Evolutionary conservation across 2,797 vertebrate genomes (phyloP), one percentile per base, ranked within the genome.

Genomic region (Parambassis ranga): DNA sequence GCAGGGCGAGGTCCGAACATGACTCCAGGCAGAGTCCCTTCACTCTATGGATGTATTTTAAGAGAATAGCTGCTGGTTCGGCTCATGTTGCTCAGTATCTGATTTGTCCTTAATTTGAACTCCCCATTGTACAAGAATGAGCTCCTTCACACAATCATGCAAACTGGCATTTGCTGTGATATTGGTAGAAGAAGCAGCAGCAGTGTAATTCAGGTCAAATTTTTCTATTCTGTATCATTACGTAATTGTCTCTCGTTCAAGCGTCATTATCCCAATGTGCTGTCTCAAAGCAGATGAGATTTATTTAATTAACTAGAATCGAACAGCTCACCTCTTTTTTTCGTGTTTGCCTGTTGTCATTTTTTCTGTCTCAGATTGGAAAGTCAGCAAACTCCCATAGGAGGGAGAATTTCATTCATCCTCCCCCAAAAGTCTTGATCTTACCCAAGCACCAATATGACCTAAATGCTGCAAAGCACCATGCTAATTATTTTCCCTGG

Each of bases 321-420:
- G 7, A 36, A 63, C 52, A 59, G 4, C n/a, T 43, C 50, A 51
- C 18, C 7, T 52, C 16, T 55, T n/a, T 7, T 13, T 24, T 10
- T 69, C 51, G 41, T 11, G 30, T 52, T 41, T 37, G 26, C 48
- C 36, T 14, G 4, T 28, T 26, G 14, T 31, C 20, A 49, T 18
- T 26, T 27, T 31, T 9, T 37, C 27, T 50, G 18, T 43, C 55
- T 74, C 28, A 20, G 9, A 76, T 56, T 59, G 31, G n/a, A 53
- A 33, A 47, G 20, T 58, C 71, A 8, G 46, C 62, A 23, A 71
- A 20, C 44, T 86, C 70, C 63, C 66, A 8, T 24, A 42, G 63
- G 75, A 77, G 15, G 28, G 47, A 47, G 52, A 37, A 71, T 84
- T 87, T 88, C 61, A 91, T 66, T 77, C 52, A 60, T 46, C 51